Evolutionary conservation across 1,140 invertebrate species (phyloP).

Genomic region (Eubasilissa regina): DNA sequence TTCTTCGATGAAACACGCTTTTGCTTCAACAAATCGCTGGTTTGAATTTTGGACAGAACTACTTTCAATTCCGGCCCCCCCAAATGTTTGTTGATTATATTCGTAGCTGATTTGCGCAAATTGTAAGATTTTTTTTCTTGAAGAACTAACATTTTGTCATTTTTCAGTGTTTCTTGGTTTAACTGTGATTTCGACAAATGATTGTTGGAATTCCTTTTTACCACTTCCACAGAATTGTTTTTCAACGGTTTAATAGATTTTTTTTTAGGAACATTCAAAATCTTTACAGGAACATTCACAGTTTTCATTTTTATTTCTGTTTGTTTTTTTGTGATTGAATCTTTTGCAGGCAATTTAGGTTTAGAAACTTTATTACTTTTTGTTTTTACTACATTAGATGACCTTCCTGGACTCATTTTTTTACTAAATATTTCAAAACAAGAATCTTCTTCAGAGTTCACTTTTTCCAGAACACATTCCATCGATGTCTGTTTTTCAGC

Average conservation of each 20-base stretch:
- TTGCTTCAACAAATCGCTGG: neutral
- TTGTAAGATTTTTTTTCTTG: conserved; percentile 11
- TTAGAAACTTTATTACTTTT: conserved; percentile 28
- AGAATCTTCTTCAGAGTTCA: conserved; percentile 10
- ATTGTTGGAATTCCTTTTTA: conserved; percentile 5
- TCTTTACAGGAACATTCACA: no score
- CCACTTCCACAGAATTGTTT: neutral
- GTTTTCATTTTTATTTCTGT: neutral
- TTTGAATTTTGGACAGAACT: neutral
- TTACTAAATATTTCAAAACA: conserved; percentile 31
- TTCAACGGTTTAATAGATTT: neutral
- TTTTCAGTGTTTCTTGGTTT: neutral
- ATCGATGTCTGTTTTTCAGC: neutral
- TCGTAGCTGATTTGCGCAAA: neutral
- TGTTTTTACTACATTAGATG: neutral
- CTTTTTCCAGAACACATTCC: neutral
- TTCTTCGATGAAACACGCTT: neutral
- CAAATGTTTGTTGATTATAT: neutral
- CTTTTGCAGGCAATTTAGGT: neutral
- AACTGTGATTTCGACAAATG: no score
- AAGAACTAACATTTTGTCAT: neutral
- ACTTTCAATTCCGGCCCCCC: neutral
- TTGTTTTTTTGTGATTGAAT: neutral
- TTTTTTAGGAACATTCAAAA: neutral
- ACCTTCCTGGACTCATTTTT: neutral